Evolutionary conservation across 1,140 invertebrate species (phyloP).

Genomic region (Trachymyrmex cornetzi): DNA sequence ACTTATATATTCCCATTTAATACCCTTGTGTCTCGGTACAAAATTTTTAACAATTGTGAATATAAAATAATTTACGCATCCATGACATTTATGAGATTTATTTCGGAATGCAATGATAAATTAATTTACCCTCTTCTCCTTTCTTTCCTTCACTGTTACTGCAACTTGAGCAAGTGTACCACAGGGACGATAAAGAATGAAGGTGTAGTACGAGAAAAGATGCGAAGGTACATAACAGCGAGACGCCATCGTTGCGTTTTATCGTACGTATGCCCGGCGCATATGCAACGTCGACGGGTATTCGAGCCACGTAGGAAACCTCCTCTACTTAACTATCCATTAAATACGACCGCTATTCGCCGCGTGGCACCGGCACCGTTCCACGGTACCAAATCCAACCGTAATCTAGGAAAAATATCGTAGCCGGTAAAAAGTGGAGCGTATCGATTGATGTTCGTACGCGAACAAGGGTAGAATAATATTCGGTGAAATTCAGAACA

Average conservation of each 20-base stretch:
- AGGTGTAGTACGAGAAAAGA: neutral
- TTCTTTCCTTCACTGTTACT: neutral
- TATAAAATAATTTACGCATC: constrained; percentile 5
- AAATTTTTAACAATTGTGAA: neutral
- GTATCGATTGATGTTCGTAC: constrained; percentile 69
- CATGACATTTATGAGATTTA: neutral
- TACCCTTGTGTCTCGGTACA: neutral
- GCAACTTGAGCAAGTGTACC: neutral
- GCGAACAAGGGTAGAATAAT: constrained; percentile 54
- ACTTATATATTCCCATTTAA: neutral
- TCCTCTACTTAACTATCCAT: constrained; percentile 85
- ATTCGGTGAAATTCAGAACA: constrained; percentile 34
- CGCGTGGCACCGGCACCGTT: constrained; percentile 32
- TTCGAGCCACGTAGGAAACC: constrained; percentile 83
- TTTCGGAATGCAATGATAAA: constrained; percentile 14
- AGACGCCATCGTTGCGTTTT: constrained; percentile 43
- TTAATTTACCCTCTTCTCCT: neutral
- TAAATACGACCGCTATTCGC: constrained; percentile 80
- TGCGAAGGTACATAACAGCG: constrained; percentile 7
- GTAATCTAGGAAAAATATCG: constrained; percentile 77
- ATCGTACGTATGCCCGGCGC: constrained; percentile 64
- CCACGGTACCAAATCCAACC: constrained; percentile 62
- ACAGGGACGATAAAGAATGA: constrained; percentile 16
- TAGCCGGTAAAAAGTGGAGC: constrained; percentile 66
- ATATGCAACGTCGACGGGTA: constrained; percentile 78